phyloP scores from a whole-genome alignment of 2,888 invertebrate species.

The Coenonympha glycerion region DNA sequence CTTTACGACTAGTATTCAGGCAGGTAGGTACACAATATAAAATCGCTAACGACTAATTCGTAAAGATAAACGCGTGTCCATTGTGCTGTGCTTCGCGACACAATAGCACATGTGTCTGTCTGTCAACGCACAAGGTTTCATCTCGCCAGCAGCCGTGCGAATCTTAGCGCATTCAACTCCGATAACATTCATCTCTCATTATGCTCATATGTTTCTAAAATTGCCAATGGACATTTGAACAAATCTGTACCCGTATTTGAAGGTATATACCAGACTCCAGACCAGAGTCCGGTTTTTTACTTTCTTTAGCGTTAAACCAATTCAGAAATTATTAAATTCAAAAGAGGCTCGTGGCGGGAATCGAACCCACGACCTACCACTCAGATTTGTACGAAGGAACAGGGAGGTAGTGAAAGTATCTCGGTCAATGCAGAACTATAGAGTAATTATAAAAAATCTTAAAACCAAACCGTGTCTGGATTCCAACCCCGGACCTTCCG shows the following conservation, averaged over 20 bases:
- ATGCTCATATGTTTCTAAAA: constrained; percentile 24
- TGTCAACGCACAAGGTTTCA: constrained; percentile 63
- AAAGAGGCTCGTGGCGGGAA: no score
- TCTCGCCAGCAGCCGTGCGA: constrained; percentile 47
- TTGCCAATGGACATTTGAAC: neutral
- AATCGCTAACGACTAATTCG: neutral
- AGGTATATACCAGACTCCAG: neutral
- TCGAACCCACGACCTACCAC: no score
- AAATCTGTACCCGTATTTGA: neutral
- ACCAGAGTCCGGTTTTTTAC: no score
- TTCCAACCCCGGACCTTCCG: no score
- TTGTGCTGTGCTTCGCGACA: constrained; percentile 37
- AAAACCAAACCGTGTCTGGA: no score
- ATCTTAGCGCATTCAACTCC: constrained; percentile 47
- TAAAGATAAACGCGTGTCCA: constrained; percentile 24
- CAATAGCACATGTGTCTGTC: constrained; percentile 64
- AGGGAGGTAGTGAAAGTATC: no score
- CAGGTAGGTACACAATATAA: neutral
- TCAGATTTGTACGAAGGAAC: no score
- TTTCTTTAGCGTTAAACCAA: no score
- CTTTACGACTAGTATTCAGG: neutral
- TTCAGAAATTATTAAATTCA: no score
- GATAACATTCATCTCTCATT: constrained; percentile 24
- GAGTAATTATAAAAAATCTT: no score
- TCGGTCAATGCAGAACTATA: no score